Evolutionary conservation across 2,888 invertebrate genomes (phyloP).

Genomic region (Microdon myrmicae): DNA sequence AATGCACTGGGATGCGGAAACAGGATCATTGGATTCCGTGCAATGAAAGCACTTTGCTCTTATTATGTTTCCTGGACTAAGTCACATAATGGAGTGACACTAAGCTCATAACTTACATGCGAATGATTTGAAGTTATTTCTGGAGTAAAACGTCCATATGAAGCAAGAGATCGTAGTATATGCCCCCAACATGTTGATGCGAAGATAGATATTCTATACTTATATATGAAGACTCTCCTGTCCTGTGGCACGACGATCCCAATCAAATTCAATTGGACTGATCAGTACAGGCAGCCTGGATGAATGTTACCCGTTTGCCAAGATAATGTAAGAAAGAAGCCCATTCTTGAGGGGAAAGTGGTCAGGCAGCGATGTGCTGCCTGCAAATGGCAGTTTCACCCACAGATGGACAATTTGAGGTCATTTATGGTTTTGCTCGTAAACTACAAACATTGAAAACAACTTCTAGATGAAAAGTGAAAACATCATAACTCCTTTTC

Average conservation of each 20-base stretch:
- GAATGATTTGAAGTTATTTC: constrained; percentile 52
- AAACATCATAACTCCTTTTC: constrained; percentile 32
- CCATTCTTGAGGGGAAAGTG: background rate
- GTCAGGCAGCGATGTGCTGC: constrained; percentile 2
- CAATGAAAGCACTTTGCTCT: constrained; percentile 48
- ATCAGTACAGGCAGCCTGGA: constrained; percentile 14
- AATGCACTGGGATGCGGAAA: constrained; percentile 41
- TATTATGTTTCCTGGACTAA: constrained; percentile 44
- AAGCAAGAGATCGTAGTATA: background rate
- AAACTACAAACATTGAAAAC: constrained; percentile 23
- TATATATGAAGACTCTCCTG: too few species aligned
- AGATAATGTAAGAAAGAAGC: constrained; percentile 24
- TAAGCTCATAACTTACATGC: constrained; percentile 53
- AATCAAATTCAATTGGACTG: constrained; percentile 35
- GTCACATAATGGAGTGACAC: constrained; percentile 50
- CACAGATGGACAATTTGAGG: constrained; percentile 40
- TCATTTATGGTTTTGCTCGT: constrained; percentile 46
- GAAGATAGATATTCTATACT: too few species aligned
- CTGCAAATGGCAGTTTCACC: constrained; percentile 13
- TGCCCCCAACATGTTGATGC: too few species aligned
- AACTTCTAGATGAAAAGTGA: constrained; percentile 30
- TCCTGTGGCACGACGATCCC: constrained; percentile 41
- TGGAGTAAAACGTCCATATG: constrained; percentile 19
- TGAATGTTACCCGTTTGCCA: constrained; percentile 23
- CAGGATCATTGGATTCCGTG: constrained; percentile 35